Evolutionary conservation across 2,113 vertebrate genomes (phyloP).

Genomic region (Polypterus bichir): DNA sequence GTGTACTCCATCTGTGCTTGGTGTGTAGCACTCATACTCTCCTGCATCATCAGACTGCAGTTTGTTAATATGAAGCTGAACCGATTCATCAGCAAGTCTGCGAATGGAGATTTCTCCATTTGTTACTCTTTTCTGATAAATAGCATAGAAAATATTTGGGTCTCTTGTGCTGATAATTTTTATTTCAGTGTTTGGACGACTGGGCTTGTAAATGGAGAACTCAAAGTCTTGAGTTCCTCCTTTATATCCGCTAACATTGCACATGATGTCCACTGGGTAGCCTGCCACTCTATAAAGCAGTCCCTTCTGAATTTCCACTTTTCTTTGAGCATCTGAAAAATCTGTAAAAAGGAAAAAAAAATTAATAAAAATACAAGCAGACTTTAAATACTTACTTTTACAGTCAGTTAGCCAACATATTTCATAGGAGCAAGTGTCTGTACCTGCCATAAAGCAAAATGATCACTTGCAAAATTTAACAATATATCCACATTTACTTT

Average conservation of each 20-base stretch:
- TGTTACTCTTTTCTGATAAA: constrained; percentile 14
- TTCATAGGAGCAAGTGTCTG: no score
- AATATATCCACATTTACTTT: no score
- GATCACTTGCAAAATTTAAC: no score
- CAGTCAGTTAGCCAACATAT: no score
- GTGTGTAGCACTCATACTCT: constrained; percentile 61
- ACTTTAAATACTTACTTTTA: no score
- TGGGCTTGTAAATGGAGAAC: constrained; percentile 35
- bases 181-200: background rate
- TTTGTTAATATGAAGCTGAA: constrained; percentile 42
- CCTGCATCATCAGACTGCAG: constrained; percentile 48
- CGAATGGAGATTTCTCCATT: constrained; percentile 33
- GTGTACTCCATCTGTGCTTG: constrained; percentile 32
- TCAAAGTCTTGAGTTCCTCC: constrained; percentile 38
- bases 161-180: constrained; percentile 47
- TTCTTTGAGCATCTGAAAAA: constrained; percentile 31
- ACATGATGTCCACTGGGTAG: constrained; percentile 54
- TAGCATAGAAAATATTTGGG: constrained; percentile 16
- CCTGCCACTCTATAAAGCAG: constrained; percentile 57
- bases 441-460: no score
- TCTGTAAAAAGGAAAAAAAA: constrained; percentile 2
- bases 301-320: constrained; percentile 48
- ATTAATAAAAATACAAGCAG: no score
- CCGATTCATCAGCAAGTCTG: constrained; percentile 31
- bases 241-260: constrained; percentile 55